phyloP scores from a whole-genome alignment of 2,113 vertebrate species.

The Oryzias melastigma region DNA sequence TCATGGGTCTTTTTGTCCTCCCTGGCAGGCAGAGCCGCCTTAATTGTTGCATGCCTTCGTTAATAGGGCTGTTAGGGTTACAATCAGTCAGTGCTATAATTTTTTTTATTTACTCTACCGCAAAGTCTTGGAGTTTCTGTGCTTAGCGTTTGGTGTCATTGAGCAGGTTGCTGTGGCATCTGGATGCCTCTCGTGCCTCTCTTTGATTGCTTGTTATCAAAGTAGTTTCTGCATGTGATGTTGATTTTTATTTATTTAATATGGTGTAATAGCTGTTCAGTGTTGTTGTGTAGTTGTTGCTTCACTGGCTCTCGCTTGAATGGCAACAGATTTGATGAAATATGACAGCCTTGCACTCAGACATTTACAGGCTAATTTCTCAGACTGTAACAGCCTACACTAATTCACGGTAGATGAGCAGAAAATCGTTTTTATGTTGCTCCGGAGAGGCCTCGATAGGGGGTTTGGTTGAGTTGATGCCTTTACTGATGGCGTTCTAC shows the following conservation, averaged over 20 bases:
- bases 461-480: slow-evolving; percentile 11
- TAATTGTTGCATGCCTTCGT: slow-evolving; percentile 55
- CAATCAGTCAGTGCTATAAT: slow-evolving; percentile 28
- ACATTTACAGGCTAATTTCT: slow-evolving; percentile 49
- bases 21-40: slow-evolving; percentile 42
- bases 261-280: slow-evolving; percentile 25
- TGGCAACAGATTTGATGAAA: slow-evolving; percentile 35
- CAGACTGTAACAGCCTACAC: slow-evolving; percentile 24
- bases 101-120: slow-evolving; percentile 21
- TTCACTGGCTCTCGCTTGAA: slow-evolving; percentile 22
- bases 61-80: slow-evolving; percentile 50
- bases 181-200: slow-evolving; percentile 17
- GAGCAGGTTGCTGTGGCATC: slow-evolving; percentile 6
- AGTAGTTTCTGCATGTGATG: slow-evolving; percentile 34
- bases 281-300: slow-evolving; percentile 17
- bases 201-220: slow-evolving; percentile 59
- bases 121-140: slow-evolving; percentile 39
- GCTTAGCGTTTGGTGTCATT: slow-evolving; percentile 16
- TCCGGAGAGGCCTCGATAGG: slow-evolving; percentile 19
- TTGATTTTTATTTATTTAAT: slow-evolving; percentile 1
- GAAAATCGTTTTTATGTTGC: slow-evolving; percentile 40
- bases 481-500: slow-evolving; percentile 13
- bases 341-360: slow-evolving; percentile 44
- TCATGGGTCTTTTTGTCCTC: slow-evolving; percentile 44
- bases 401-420: slow-evolving; percentile 26